These are phyloP conservation scores for Paedocypris micromegethes DNA, from an alignment of 2,797 vertebrate genomes.

Conservation along the genomic window DNA sequence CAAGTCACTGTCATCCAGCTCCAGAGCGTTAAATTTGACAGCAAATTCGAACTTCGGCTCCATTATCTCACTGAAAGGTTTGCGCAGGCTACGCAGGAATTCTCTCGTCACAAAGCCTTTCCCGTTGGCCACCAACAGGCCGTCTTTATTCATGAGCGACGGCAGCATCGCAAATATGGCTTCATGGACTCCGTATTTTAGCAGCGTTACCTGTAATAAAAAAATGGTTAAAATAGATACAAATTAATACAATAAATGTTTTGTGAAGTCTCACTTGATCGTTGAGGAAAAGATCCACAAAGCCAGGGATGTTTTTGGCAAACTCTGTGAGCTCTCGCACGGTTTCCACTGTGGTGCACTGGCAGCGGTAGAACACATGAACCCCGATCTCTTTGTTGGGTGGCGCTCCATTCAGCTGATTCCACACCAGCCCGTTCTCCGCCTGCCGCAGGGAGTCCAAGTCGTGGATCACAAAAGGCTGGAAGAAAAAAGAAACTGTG, in stretches of 20 bases:
- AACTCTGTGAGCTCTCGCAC: conserved; percentile 97
- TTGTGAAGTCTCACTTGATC: conserved; percentile 74
- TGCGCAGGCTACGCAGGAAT: conserved; percentile 92
- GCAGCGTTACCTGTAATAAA: conserved; percentile 79
- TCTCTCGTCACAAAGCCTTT: conserved; percentile 95
- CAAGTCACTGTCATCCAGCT: conserved; percentile 96
- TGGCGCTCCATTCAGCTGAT: conserved; percentile 85
- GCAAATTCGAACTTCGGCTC: conserved; percentile 99
- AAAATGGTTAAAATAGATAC: neutral
- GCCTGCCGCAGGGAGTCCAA: conserved; percentile 96
- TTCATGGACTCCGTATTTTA: conserved; percentile 96
- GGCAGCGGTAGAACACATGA: conserved; percentile 97
- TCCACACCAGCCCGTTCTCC: conserved; percentile 94
- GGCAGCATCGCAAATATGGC: conserved; percentile 98
- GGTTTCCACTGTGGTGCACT: conserved; percentile 95
- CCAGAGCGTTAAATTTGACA: conserved; percentile 94
- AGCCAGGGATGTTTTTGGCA: conserved; percentile 98
- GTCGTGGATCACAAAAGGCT: conserved; percentile 98
- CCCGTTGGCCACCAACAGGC: conserved; percentile 90
- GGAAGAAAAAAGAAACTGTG: conserved; percentile 20
- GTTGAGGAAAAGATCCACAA: conserved; percentile 89
- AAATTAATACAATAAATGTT: neutral
- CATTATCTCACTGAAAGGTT: conserved; percentile 94
- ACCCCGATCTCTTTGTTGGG: conserved; percentile 95
- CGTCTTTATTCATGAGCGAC: conserved; percentile 98